Evolutionary conservation across 2,888 invertebrate species (phyloP).

Genomic region (Cylindroiulus punctatus): DNA sequence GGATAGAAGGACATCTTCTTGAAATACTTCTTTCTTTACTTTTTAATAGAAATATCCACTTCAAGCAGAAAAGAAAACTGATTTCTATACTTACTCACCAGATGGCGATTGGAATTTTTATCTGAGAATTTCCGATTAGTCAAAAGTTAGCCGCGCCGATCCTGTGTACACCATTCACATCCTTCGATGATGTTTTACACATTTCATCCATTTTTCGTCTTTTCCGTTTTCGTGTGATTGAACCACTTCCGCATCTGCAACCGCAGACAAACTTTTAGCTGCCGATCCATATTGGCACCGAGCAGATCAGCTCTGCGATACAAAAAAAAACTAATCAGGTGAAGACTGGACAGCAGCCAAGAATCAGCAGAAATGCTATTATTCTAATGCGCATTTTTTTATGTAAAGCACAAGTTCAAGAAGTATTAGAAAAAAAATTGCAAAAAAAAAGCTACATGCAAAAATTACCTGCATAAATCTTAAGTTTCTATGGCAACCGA

Average conservation of each 20-base stretch:
- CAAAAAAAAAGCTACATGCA: neutral
- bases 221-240: neutral
- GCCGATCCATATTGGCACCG: neutral
- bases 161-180: too few relatives aligned
- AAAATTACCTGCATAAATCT: neutral
- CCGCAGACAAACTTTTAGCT: neutral
- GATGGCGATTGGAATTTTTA: neutral
- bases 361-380: neutral
- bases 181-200: neutral
- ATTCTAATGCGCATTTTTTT: neutral
- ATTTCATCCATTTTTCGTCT: neutral
- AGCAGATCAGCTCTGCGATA: neutral
- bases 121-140: neutral
- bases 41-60: too few relatives aligned
- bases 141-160: neutral
- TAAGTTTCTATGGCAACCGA: slow-evolving; percentile 7
- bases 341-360: slow-evolving; percentile 19
- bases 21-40: too few relatives aligned
- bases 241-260: neutral
- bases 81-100: neutral
- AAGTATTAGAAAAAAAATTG: neutral
- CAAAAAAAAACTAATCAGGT: neutral
- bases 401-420: neutral
- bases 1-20: too few relatives aligned
- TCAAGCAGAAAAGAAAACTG: neutral